Percentiles rank a stretch among this genome's conserved stretches.
Conservation (phyloP, 1,140 invertebrate genomes). For the fruit fly (Drosophila melanogaster) region Release_6_plus_ISO1_MT NT_037436.4:13880001-13880500, state of each 20-base stretch:
- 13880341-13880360: slow-evolving; percentile 21
- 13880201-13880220: slow-evolving; percentile 51
- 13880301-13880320: slow-evolving; percentile 58
- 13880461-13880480: slow-evolving; percentile 25
- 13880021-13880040: slow-evolving; percentile 29
- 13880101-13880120: slow-evolving; percentile 32
- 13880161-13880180: slow-evolving; percentile 35
- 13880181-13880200: slow-evolving; percentile 2
- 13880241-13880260: slow-evolving; percentile 50
- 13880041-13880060: slow-evolving; percentile 46
- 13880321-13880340: slow-evolving; percentile 32
- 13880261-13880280: slow-evolving; percentile 39
- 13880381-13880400: slow-evolving; percentile 53
- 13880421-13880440: slow-evolving; percentile 61
- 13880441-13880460: slow-evolving; percentile 45
- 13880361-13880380: slow-evolving; percentile 6
- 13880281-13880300: slow-evolving; percentile 56
- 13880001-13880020: slow-evolving; percentile 19
- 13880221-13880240: slow-evolving; percentile 49
- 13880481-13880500: slow-evolving; percentile 26
- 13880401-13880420: slow-evolving; percentile 64
- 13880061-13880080: slow-evolving; percentile 51
- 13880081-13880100: slow-evolving; percentile 50
- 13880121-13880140: slow-evolving; percentile 29
- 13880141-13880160: slow-evolving; percentile 47